Evolutionary conservation across 2,888 invertebrate species (phyloP), one percentile per base, ranked within the genome.

Genomic region (Pardosa pseudoannulata): DNA sequence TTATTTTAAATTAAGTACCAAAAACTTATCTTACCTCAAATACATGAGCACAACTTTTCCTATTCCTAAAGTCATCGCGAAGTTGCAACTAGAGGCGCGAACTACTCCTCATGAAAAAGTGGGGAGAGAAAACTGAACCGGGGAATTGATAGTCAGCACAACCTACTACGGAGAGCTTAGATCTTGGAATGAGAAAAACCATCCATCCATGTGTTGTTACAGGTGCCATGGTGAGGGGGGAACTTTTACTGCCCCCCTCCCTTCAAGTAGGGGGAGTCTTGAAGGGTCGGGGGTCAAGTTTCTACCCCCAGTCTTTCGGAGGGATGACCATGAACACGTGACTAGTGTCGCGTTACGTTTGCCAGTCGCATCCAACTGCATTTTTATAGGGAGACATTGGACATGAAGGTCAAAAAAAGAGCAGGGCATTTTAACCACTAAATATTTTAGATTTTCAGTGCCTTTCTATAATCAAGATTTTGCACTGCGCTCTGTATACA

Each of bases 171-270:
- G 56, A 5, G 56, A 7, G 56, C 56, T 19, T 16, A 23, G 56
- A 56, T 6, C 56, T 23, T 19, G 23, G 16, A n/a, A 23, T 23
- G 56, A 46, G 41, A 56, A 19, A 56, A 56, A 23, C 56, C 23
- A 56, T 23, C 56, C n/a, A 67, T 13, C 3, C 67, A n/a, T 39
- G 27, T 82, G 83, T 83, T 83, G 65, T 83, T 78, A 67, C 83
- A 83, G 83, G 83, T 83, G 83, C 39, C 46, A 46, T 9, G 67
- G 73, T 50, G 32, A 41, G 31, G 70, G 62, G 36, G 27, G 2
- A 23, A 2, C 16, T 5, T 56, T 6, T 16, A 16, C n/a, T n/a
- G 16, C 16, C 56, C 56, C 56, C 56, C 16, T 23, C 56, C 56
- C 56, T 3, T 23, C 23, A 7, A 23, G 64, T 31, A 50, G 67